Conservation (phyloP, 2,113 vertebrate species). For the Lutjanus erythropterus region DNA sequence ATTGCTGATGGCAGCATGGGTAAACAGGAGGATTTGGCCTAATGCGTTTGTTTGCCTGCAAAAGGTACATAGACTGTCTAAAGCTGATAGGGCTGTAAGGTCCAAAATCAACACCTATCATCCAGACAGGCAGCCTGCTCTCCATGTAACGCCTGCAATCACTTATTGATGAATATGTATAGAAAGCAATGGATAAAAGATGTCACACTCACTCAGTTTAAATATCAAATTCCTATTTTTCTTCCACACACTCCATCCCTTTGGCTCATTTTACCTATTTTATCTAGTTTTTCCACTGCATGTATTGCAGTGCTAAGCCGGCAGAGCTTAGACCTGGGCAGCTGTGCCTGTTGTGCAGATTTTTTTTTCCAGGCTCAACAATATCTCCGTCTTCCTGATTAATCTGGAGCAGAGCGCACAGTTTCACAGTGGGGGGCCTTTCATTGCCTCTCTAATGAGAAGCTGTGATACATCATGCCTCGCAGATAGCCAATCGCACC, state of each 20-base stretch:
- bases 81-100: conserved; percentile 80
- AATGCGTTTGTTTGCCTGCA: conserved; percentile 86
- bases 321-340: conserved; percentile 51
- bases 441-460: conserved; percentile 79
- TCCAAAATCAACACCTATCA: conserved; percentile 83
- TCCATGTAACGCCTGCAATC: conserved; percentile 43
- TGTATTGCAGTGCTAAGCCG: conserved; percentile 38
- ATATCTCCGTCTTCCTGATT: conserved; percentile 78
- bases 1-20: conserved; percentile 82
- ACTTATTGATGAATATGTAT: conserved; percentile 49
- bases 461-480: conserved; percentile 73
- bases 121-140: conserved; percentile 67
- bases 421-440: conserved; percentile 74
- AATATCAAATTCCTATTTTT: conserved; percentile 15
- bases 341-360: conserved; percentile 62
- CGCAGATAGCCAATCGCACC: conserved; percentile 64
- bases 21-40: conserved; percentile 85
- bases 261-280: conserved; percentile 29
- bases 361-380: conserved; percentile 62
- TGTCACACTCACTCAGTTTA: background rate
- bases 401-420: conserved; percentile 64
- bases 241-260: conserved; percentile 11
- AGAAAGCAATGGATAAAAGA: conserved; percentile 33
- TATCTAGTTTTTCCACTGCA: conserved; percentile 28
- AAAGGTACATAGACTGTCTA: conserved; percentile 88